Evolutionary conservation across 2,113 vertebrate genomes (phyloP), one percentile per base, ranked within the genome.

Genomic region (Labeo catla): DNA sequence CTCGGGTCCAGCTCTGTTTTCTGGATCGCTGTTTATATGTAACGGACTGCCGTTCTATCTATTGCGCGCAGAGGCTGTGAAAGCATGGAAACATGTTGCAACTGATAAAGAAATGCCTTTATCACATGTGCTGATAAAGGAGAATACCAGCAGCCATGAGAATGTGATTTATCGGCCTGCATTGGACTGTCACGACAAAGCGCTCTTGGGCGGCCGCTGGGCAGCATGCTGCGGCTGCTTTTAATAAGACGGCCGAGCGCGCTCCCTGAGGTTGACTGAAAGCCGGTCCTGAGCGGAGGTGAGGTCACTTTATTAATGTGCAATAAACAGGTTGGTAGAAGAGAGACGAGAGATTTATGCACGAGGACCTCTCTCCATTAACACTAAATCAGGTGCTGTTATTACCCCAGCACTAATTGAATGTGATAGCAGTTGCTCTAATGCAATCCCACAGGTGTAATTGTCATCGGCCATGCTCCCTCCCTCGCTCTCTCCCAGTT

Each of bases 261-360:
- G 54, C 36, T 85, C 57, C 76, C 87, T 36, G 73, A 70, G 77
- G 78, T 70, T 66, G 50, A 43, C 74, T 21, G 86, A 81, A 87
- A 87, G 39, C 65, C 54, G 39, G 43, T 82, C 21, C 52, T n/a
- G 84, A 57, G 83, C 19, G n/a, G 23, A 84, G 34, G 80, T 89
- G 43, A 68, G 84, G 87, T 79, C 85, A 65, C 72, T 92, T 88
- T 90, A 87, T 91, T 82, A 92, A 89, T 86, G 85, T 85, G 87
- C 89, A 90, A 94, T 93, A 93, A 92, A 93, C 92, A 90, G 91
- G 94, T 92, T 92, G 91, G 92, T 93, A 89, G 90, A 49, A 82
- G 85, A 91, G 63, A 61, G 49, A 84, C 34, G 36, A 36, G 77
- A 88, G 89, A 91, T 91, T 94, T 88, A 87, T 86, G 72, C 80